Evolutionary conservation across 2,888 invertebrate genomes (phyloP).

Genomic region (Meandrusa payeni): DNA sequence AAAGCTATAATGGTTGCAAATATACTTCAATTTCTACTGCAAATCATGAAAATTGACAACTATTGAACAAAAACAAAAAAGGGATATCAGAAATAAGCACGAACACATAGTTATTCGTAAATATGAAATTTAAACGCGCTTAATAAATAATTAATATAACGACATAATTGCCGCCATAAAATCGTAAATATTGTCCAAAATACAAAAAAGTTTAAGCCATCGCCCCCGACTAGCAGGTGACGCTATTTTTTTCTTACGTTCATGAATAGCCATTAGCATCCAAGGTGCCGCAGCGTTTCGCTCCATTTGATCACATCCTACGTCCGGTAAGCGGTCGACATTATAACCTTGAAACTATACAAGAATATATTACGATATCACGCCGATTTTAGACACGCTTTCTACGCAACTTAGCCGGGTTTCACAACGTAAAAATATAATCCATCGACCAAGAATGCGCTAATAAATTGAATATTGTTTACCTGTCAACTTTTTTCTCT

Average conservation of each 20-base stretch:
- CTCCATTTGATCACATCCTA: conserved; percentile 57
- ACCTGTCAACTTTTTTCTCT: conserved; percentile 75
- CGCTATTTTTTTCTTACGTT: conserved; percentile 38
- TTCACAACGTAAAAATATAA: conserved; percentile 22
- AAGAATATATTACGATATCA: conserved; percentile 26
- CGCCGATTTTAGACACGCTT: conserved; percentile 17
- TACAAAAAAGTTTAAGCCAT: conserved; percentile 13
- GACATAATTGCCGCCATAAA: conserved; percentile 20
- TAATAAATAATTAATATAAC: too few relatives aligned
- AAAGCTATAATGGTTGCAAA: too few relatives aligned
- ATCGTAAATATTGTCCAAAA: conserved; percentile 3
- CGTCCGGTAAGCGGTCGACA: conserved; percentile 50
- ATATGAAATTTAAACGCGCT: too few relatives aligned
- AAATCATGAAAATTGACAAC: too few relatives aligned
- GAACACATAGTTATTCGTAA: too few relatives aligned
- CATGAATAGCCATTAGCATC: conserved; percentile 49
- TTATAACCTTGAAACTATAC: conserved; percentile 68
- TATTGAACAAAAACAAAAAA: background rate
- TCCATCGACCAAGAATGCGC: conserved; percentile 33
- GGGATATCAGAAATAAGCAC: background rate
- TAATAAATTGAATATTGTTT: conserved; percentile 56
- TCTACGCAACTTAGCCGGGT: conserved; percentile 16
- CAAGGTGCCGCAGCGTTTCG: conserved; percentile 55
- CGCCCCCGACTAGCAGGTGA: conserved; percentile 23
- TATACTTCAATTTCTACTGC: too few relatives aligned